phyloP scores from a whole-genome alignment of 1,140 invertebrate species.

The Drosophila equinoxialis region DNA sequence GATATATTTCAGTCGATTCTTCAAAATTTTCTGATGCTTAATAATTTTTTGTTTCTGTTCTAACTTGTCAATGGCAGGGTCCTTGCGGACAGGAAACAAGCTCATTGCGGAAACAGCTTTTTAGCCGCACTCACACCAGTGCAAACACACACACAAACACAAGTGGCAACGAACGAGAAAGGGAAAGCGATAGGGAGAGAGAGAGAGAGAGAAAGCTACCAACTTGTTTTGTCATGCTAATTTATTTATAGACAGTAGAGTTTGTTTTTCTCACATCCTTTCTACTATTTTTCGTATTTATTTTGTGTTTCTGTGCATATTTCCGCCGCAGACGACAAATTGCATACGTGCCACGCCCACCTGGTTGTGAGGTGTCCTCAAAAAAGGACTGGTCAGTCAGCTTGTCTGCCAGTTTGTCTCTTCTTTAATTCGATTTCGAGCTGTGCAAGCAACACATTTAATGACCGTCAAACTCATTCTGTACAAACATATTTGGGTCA shows the following conservation, averaged over 20 bases:
- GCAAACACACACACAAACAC: constrained; percentile 37
- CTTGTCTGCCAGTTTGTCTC: neutral
- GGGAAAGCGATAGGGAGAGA: neutral
- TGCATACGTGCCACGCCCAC: constrained; percentile 65
- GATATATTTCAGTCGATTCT: neutral
- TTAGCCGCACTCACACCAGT: constrained; percentile 73
- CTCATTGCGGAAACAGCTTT: constrained; percentile 81
- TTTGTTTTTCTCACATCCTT: constrained; percentile 30
- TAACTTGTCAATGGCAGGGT: constrained; percentile 77
- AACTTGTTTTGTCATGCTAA: constrained; percentile 78
- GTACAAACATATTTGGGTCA: constrained; percentile 69
- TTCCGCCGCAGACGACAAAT: constrained; percentile 78
- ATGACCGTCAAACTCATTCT: constrained; percentile 70
- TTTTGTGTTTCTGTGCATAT: constrained; percentile 59
- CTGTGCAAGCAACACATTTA: constrained; percentile 75
- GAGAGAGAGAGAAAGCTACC: constrained; percentile 36
- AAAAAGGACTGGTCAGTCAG: neutral
- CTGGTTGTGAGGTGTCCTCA: constrained; percentile 21
- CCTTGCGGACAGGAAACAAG: constrained; percentile 79
- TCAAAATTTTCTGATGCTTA: neutral
- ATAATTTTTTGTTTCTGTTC: constrained; percentile 45
- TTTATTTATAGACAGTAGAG: constrained; percentile 75
- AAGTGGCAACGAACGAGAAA: neutral
- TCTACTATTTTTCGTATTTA: constrained; percentile 10
- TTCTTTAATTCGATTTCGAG: constrained; percentile 67